phyloP scores from a whole-genome alignment of 2,888 invertebrate genomes.

The Allacma fusca region DNA sequence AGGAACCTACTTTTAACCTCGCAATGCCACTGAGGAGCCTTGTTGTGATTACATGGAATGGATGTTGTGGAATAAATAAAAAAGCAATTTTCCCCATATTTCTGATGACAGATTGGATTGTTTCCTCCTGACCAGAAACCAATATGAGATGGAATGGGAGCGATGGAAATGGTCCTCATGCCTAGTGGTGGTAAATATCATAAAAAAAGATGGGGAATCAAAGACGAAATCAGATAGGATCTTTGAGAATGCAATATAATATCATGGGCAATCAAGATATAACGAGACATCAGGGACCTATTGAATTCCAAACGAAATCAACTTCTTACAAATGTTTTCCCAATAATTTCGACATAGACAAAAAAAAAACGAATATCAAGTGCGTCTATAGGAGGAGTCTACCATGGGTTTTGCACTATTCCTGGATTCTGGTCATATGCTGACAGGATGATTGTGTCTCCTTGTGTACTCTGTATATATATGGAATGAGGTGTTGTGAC shows the following conservation, averaged over 20 bases:
- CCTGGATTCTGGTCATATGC: too few species aligned
- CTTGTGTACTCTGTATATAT: too few species aligned
- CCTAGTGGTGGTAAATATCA: neutral
- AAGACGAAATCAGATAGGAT: slow-evolving; percentile 9
- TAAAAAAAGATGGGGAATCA: slow-evolving; percentile 16
- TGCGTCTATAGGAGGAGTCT: too few species aligned
- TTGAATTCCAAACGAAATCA: slow-evolving; percentile 45
- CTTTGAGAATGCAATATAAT: slow-evolving; percentile 26
- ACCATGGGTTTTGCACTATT: too few species aligned
- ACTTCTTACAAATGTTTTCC: slow-evolving; percentile 32
- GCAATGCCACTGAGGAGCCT: too few species aligned
- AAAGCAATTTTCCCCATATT: slow-evolving; percentile 7
- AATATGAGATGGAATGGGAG: neutral
- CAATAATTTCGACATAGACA: neutral
- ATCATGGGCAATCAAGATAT: slow-evolving; percentile 49
- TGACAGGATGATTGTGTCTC: too few species aligned
- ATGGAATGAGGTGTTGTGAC: neutral
- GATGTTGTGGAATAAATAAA: neutral
- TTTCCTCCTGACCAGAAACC: neutral
- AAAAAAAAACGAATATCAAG: neutral
- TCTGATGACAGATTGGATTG: neutral
- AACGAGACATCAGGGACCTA: slow-evolving; percentile 51
- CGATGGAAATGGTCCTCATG: neutral
- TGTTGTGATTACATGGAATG: neutral
- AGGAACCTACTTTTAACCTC: too few species aligned